Base-by-base conservation (phyloP, 2,888 invertebrate species). In the Scaptomyza caliginosa region DNA sequence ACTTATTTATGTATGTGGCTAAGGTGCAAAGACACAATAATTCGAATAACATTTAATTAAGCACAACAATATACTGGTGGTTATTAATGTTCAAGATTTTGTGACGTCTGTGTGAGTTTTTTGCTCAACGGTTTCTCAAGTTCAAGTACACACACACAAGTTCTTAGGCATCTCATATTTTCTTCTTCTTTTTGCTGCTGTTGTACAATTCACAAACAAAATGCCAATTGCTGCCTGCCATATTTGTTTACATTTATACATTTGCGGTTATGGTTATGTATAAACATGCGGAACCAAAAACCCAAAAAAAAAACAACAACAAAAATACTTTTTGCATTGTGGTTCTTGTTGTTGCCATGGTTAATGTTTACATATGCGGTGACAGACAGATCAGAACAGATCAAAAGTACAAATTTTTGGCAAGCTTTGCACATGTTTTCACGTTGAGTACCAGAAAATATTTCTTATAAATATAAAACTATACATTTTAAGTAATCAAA, bases 211-310 rank as follows among this genome's bases (percentile, higher is more conserved):
- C 59, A 56, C 54, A 71, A 70, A 60, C 55, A 67, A 67, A 52
- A 63, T 49, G 64, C 73, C 72, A 59, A 72, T 72, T 72, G 51
- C 28, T 39, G 62, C 36, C 67, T 26, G 52, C 57, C 52, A 68
- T 39, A 68, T 68, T 72, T 72, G 73, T 72, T 72, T 72, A 72
- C 68, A 68, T 72, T 72, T 23, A 46, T 28, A 49, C 58, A 59
- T 56, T 73, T 67, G 68, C 38, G 68, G 67, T 66, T 60, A 30
- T 13, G 28, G 24, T 42, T 66, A 28, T 52, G 50, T 49, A 54
- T 73, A 72, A 73, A 72, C 64, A 68, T 54, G 73, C 43, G 64
- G 48, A 69, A 65, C 16, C 40, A 38, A 10, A 36, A 10, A 36
- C 28, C 49, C 30, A 28, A 59, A 46, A 49, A 49, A 45, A 56